Evolutionary conservation across 2,797 vertebrate species (phyloP), one percentile per base, ranked within the genome.

Genomic region (Sebastes dallii): DNA sequence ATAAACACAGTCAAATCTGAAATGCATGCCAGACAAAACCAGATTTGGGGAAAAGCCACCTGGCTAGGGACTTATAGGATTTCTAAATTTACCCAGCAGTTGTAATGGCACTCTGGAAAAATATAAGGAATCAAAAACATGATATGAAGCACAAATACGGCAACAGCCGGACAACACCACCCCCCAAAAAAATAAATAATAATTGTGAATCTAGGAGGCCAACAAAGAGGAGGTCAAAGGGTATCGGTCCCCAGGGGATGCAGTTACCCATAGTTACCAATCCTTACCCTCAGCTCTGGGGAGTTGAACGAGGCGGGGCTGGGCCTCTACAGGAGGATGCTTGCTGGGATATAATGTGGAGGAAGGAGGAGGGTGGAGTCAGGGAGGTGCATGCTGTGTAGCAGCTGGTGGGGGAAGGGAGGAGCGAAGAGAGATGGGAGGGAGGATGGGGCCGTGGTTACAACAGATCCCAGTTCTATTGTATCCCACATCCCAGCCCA

Each of bases 231-330:
- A 88, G 91, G 93, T 94, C 86, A 93, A 77, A 94, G 95, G 83
- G 85, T 94, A 91, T 76, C 72, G 27, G 65, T 91, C 83, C 90
- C 84, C 77, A 79, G 62, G 89, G 92, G 95, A 94, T 86, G 89
- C 88, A 83, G 93, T 94, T 94, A 91, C 94, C 92, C 87, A 74
- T 94, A 94, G 94, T 95, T 92, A 94, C 94, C 76, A 76, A 69
- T 81, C 78, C 73, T 80, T 66, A 73, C 67, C 60, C 80, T 58
- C 50, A 50, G 78, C 84, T 84, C 65, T 16, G 29, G 87, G 84
- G 88, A 87, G 86, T 75, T 83, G 84, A 73, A 58, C 8, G 4
- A 82, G 92, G 86, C 20, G 73, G 84, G 87, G 84, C 77, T 25
- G 66, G 39, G 77, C 30, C 75, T 78, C 66, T 52, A 58, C 79